These are phyloP conservation scores for Ceraclea dissimilis DNA, from an alignment of 2,888 invertebrate genomes.

Conservation along the genomic window DNA sequence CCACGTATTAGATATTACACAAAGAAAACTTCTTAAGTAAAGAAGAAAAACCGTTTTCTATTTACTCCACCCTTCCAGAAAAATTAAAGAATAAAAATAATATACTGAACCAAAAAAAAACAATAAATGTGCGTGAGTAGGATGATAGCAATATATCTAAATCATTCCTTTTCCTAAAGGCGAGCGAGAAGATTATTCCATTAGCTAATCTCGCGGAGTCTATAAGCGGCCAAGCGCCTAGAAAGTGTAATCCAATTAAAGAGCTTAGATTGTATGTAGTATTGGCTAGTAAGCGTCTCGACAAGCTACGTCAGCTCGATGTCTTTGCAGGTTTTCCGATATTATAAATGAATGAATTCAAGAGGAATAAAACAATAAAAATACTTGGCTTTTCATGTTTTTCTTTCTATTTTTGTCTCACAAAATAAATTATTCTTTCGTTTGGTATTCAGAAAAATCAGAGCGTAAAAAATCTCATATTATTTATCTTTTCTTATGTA, in stretches of 20 bases:
- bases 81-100: background rate
- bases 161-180: constrained; percentile 11
- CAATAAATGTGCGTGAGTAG: constrained; percentile 7
- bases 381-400: no score
- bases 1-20: no score
- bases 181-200: constrained; percentile 15
- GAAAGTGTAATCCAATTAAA: constrained; percentile 16
- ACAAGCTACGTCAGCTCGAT: constrained; percentile 13
- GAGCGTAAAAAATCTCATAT: no score
- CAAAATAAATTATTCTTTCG: no score
- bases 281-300: constrained; percentile 10
- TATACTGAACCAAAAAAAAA: constrained; percentile 8
- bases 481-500: no score
- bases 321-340: constrained; percentile 9
- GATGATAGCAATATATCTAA: constrained; percentile 4
- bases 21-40: no score
- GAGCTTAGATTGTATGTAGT: background rate
- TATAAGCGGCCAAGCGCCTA: constrained; percentile 9
- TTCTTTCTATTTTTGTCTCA: no score
- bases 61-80: no score
- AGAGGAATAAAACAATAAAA: no score
- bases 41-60: no score
- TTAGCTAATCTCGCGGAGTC: constrained; percentile 17
- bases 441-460: no score
- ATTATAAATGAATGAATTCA: background rate